Evolutionary conservation across 2,797 vertebrate species (phyloP), one percentile per base, ranked within the genome.

Genomic region (Lithobates sylvaticus): DNA sequence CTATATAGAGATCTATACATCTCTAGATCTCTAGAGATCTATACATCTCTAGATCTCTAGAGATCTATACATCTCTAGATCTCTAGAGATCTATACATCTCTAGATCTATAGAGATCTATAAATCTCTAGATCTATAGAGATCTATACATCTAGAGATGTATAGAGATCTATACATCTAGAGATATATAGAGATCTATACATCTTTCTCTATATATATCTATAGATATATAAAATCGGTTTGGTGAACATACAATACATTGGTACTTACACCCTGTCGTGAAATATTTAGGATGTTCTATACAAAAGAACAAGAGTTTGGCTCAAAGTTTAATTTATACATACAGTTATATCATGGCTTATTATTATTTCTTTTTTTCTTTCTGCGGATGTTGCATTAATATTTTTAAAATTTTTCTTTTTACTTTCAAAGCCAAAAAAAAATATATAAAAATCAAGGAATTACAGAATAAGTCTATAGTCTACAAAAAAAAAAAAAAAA

Each of bases 291-390:
- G 95, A 96, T 95, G 92, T 94, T 97, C 96, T 97, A 91, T 97
- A 97, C 96, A 97, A 95, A 29, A 96, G 92, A 93, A 86, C 42
- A 90, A 94, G 93, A 91, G 94, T 98, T 98, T 99, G 97, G 97
- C 97, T 99, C 97, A 96, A 98, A 96, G 97, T 96, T 97, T 95
- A 95, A 96, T 97, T 96, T 97, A 98, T 95, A 98, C 96, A 97
- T 95, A 97, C 94, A 96, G 95, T 94, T 96, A 91, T 93, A 96
- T 96, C 97, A 99, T 99, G 98, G 98, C 98, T 99, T 47, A 47
- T 47, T 10, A 10, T 99, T 94, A 95, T 96, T 61, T 61, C 10
- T 39, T 39, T 39, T 39, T 97, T 97, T 96, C 95, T 94, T 95
- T 95, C 96, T 96, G 96, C 94, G 96, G 94, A 92, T 89, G 93